phyloP scores from a whole-genome alignment of 2,888 invertebrate species.

The Nasonia oneida region DNA sequence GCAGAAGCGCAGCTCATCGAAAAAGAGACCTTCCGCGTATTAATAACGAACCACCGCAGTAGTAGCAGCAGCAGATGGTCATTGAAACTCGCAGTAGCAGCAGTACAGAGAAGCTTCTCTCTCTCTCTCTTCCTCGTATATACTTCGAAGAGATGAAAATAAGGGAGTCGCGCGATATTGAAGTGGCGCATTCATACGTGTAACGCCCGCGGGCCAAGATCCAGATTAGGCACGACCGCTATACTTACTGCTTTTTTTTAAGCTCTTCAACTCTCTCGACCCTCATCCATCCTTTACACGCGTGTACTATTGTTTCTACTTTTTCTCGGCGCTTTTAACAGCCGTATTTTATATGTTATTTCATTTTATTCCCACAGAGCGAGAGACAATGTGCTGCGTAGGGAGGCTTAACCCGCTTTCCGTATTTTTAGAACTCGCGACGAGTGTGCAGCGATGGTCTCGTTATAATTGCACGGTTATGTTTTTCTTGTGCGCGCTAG shows the following conservation, averaged over 20 bases:
- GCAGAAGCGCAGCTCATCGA: background rate
- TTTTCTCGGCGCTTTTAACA: slow-evolving; percentile 3
- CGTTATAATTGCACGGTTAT: background rate
- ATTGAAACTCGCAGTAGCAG: slow-evolving; percentile 32
- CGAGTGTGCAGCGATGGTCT: background rate
- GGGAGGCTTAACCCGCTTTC: slow-evolving; percentile 28
- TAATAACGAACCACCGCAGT: slow-evolving; percentile 21
- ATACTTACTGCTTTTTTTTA: background rate
- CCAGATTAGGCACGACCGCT: slow-evolving; percentile 64
- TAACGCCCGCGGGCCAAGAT: slow-evolving; percentile 59
- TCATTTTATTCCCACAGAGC: background rate
- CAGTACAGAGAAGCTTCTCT: background rate
- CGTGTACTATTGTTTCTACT: background rate
- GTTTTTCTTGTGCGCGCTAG: background rate
- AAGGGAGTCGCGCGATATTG: slow-evolving; percentile 26
- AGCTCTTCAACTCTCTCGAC: slow-evolving; percentile 35
- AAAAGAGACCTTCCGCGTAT: slow-evolving; percentile 33
- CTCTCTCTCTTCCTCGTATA: background rate
- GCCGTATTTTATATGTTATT: background rate
- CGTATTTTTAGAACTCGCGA: background rate
- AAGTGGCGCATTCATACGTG: slow-evolving; percentile 50
- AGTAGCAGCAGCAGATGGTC: background rate
- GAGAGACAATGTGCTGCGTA: background rate
- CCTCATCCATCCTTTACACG: slow-evolving; percentile 24
- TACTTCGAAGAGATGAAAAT: background rate